phyloP scores from a whole-genome alignment of 2,888 invertebrate genomes.

The Phytoseiulus persimilis region DNA sequence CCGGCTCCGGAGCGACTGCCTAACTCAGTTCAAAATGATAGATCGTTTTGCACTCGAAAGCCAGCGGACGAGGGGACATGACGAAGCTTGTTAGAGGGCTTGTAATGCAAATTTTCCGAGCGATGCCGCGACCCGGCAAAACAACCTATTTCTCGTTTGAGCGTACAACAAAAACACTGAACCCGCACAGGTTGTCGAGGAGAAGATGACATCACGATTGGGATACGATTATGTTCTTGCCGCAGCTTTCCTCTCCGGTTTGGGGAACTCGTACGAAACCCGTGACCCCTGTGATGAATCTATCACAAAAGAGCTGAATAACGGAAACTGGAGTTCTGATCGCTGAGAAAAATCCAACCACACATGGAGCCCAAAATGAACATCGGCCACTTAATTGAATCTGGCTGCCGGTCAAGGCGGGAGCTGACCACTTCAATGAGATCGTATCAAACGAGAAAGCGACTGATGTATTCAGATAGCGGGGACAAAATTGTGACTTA shows the following conservation, averaged over 20 bases:
- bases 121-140: background rate
- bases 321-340: too few species aligned
- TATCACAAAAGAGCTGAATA: too few species aligned
- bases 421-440: background rate
- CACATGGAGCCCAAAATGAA: background rate
- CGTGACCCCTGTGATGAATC: too few species aligned
- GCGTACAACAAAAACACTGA: background rate
- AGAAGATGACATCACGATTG: too few species aligned
- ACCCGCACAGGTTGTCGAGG: background rate
- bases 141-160: background rate
- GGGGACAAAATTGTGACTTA: background rate
- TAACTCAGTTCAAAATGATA: background rate
- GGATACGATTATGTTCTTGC: too few species aligned
- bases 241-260: too few species aligned
- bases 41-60: background rate
- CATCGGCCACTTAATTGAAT: background rate
- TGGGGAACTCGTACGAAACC: too few species aligned
- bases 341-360: background rate
- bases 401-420: background rate
- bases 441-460: background rate
- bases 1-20: background rate
- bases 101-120: background rate
- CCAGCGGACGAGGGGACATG: background rate
- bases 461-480: background rate
- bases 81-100: background rate